phyloP scores from a whole-genome alignment of 2,888 invertebrate species.

The Merodon equestris region DNA sequence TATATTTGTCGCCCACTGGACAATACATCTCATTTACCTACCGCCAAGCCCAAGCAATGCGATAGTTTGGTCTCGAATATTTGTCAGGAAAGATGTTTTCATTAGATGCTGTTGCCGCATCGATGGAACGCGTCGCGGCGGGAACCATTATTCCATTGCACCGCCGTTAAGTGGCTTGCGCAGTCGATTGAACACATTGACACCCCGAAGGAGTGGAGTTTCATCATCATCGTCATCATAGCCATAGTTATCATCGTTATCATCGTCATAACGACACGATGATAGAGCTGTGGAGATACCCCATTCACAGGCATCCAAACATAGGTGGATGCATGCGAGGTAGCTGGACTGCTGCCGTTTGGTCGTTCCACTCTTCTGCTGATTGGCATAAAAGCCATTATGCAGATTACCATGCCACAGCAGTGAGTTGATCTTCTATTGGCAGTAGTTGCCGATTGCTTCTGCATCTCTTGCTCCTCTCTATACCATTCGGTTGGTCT shows the following conservation, averaged over 20 bases:
- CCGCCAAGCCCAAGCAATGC: conserved; percentile 12
- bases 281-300: conserved; percentile 4
- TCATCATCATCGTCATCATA: conserved; percentile 12
- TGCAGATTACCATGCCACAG: conserved; percentile 59
- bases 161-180: too few relatives aligned
- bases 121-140: conserved; percentile 8
- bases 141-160: neutral
- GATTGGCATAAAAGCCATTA: conserved; percentile 66
- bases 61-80: conserved; percentile 10
- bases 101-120: conserved; percentile 23
- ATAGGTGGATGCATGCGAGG: conserved; percentile 41
- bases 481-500: neutral
- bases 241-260: conserved; percentile 32
- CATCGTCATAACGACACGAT: conserved; percentile 60
- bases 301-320: too few relatives aligned
- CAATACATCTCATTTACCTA: conserved; percentile 59
- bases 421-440: conserved; percentile 35
- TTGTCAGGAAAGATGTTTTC: conserved; percentile 56
- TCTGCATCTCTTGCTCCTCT: conserved; percentile 6
- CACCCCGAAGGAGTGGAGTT: conserved; percentile 48
- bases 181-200: conserved; percentile 56
- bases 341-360: conserved; percentile 60
- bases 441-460: conserved; percentile 24
- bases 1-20: conserved; percentile 60
- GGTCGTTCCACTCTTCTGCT: conserved; percentile 49